phyloP scores from a whole-genome alignment of 1,140 invertebrate genomes.

The Cyclina sinensis region DNA sequence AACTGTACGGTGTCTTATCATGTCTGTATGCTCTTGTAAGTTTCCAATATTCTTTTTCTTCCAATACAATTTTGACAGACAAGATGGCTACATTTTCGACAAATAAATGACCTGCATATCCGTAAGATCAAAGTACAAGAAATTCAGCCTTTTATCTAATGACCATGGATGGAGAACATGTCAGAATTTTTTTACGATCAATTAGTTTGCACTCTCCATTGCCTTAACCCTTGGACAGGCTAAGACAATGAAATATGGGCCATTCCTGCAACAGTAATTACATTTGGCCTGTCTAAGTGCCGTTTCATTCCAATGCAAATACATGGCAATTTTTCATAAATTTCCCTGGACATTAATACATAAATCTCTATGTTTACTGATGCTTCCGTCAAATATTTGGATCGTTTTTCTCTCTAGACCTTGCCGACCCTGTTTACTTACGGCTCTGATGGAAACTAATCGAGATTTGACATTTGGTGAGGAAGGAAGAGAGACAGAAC shows the following conservation, averaged over 20 bases:
- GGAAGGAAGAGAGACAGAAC: neutral
- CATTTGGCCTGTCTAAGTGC: neutral
- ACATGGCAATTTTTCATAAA: conserved; percentile 17
- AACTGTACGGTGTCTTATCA: too few relatives aligned
- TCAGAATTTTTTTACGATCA: conserved; percentile 30
- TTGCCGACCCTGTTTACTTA: conserved; percentile 30
- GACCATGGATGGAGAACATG: conserved; percentile 9
- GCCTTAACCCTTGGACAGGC: conserved; percentile 1
- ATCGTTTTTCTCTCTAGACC: conserved; percentile 27
- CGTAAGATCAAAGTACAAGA: neutral
- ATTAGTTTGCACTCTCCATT: neutral
- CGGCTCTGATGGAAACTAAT: conserved; percentile 23
- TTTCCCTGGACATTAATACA: conserved; percentile 14
- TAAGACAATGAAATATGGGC: conserved; percentile 24
- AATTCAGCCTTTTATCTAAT: conserved; percentile 15
- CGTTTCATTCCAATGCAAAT: conserved; percentile 23
- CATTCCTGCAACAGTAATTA: neutral
- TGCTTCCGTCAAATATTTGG: conserved; percentile 24
- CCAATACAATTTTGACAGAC: neutral
- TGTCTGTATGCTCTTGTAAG: too few relatives aligned
- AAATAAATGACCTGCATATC: conserved; percentile 15
- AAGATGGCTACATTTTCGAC: neutral
- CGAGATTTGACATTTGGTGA: conserved; percentile 4
- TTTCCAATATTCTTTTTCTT: too few relatives aligned
- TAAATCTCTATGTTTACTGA: conserved; percentile 19